Base-by-base conservation (phyloP, 2,113 vertebrate genomes). In the Callaeas wilsoni region DNA sequence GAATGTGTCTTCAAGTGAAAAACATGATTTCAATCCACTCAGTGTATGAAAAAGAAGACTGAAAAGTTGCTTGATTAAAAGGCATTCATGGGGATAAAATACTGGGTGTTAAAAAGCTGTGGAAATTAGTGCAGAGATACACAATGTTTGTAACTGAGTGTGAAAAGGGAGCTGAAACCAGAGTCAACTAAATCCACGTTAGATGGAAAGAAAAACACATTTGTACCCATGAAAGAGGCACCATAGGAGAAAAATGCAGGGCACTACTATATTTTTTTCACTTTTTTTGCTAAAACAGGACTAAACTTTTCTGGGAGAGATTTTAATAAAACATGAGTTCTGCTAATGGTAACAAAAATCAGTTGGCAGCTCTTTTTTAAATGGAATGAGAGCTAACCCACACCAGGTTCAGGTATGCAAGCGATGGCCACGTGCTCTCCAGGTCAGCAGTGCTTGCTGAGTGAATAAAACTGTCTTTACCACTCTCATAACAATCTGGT, bases 351-450 rank as follows among this genome's bases (percentile, higher is more conserved):
- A 56, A 39, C 17, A 10, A 29, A 47, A 65, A 42, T 16, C 19
- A 47, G 6, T 19, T 84, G 35, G 11, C 25, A 35, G n/a, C 33
- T 37, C 2, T 33, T 75, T 70, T 69, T 41, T 32, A 19, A 42
- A 35, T 9, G 57, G 29, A 47, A 29, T 25, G 35, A 53, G 23
- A 59, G 17, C 44, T 33, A 12, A 27, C 12, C 13, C n/a, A 12
- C 16, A 18, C 3, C 15, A 52, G 21, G 6, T 29, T 33, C 26
- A 30, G 15, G 23, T 4, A 4, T 13, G 7, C 10, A 42, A 26
- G 29, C 21, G n/a, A 62, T 82, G 15, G 30, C 42, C 13, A 16
- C 0, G 0, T 42, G n/a, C 21, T 53, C 29, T 70, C 29, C 16
- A 46, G 57, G 35, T 42, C 59, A 69, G 44, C 33, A 56, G 33